These are phyloP conservation scores for Eurystomus gularis DNA, from an alignment of 2,113 vertebrate species.

Conservation along the genomic window DNA sequence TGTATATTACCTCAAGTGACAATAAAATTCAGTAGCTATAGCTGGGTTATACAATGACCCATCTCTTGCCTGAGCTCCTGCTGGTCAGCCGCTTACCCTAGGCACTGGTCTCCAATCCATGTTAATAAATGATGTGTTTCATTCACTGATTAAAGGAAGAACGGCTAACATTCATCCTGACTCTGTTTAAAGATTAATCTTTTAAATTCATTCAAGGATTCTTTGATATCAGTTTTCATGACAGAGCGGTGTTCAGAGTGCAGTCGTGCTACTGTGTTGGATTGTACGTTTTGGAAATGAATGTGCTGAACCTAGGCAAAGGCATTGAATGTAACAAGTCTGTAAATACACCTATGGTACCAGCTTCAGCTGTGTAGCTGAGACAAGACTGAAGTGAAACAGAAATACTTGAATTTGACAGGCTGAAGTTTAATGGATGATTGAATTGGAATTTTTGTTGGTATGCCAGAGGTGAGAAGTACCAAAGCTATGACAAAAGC, in stretches of 20 bases:
- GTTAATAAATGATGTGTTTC: background rate
- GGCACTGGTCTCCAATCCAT: rapidly evolving
- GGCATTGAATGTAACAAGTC: background rate
- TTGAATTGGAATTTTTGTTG: slow-evolving; percentile 43
- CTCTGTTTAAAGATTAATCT: background rate
- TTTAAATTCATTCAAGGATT: background rate
- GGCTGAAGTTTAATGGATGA: slow-evolving; percentile 39
- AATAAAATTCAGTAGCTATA: background rate
- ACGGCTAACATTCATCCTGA: background rate
- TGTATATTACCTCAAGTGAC: background rate
- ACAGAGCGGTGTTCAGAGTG: background rate
- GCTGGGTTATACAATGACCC: background rate
- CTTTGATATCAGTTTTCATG: background rate
- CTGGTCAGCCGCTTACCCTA: background rate
- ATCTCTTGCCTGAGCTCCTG: background rate
- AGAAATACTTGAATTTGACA: slow-evolving; percentile 42
- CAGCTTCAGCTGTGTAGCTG: slow-evolving; percentile 32
- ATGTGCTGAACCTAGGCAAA: background rate
- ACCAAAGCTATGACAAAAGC: background rate
- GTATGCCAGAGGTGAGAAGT: background rate
- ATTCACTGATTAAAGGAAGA: background rate
- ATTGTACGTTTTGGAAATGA: background rate
- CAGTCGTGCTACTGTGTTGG: background rate
- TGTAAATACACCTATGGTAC: background rate
- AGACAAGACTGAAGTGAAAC: slow-evolving; percentile 37